Evolutionary conservation across 2,888 invertebrate genomes (phyloP).

Genomic region (Lepidonotus clava): DNA sequence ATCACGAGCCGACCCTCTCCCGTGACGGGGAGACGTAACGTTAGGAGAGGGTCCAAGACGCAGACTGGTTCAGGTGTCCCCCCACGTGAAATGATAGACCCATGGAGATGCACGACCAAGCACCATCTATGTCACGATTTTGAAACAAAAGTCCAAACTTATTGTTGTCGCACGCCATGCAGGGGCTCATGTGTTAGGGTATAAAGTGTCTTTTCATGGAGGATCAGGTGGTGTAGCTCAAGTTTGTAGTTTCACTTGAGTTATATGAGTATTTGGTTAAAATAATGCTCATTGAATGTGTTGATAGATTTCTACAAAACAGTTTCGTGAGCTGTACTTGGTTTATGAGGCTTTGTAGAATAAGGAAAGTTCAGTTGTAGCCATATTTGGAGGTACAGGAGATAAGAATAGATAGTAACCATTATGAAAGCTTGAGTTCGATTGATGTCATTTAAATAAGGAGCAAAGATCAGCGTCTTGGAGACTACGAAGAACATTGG

Average conservation of each 20-base stretch:
- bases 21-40: neutral
- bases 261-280: no score
- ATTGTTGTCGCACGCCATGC: neutral
- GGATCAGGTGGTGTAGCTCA: no score
- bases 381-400: no score
- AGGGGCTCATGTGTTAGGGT: neutral
- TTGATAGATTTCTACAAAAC: no score
- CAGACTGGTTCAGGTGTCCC: constrained; percentile 6
- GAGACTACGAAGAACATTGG: neutral
- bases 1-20: neutral
- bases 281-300: no score
- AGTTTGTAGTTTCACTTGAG: no score
- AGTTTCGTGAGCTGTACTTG: no score
- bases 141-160: neutral
- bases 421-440: neutral
- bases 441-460: constrained; percentile 27
- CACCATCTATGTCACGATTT: constrained; percentile 36
- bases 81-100: constrained; percentile 4
- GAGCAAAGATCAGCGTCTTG: constrained; percentile 12
- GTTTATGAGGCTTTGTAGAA: no score
- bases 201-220: constrained; percentile 5
- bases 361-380: no score
- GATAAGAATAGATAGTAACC: no score
- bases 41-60: neutral
- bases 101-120: neutral